phyloP scores from a whole-genome alignment of 1,140 invertebrate species.

The Octopus bimaculoides region DNA sequence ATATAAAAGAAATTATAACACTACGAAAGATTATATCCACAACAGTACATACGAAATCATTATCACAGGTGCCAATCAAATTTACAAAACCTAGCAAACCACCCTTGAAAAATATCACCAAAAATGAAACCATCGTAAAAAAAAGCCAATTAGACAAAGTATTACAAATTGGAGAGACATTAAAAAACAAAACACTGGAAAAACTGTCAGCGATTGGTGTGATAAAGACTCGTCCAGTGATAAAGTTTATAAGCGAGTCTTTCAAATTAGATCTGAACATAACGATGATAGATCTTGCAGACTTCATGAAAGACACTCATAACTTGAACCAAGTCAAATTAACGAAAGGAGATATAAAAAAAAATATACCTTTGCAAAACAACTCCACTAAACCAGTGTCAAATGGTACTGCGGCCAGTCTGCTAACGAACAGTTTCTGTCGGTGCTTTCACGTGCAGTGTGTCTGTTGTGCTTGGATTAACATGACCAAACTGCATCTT shows the following conservation, averaged over 20 bases:
- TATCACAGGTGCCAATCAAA: conserved; percentile 9
- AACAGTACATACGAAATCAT: not conserved
- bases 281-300: conserved; percentile 40
- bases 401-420: not conserved
- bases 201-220: conserved; percentile 43
- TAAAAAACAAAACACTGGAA: conserved; percentile 47
- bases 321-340: conserved; percentile 8
- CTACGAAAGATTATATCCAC: conserved; percentile 11
- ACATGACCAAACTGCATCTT: conserved; percentile 39
- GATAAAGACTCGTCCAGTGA: conserved; percentile 27
- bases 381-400: not conserved
- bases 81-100: conserved; percentile 13
- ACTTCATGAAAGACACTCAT: conserved; percentile 10
- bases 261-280: conserved; percentile 42
- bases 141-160: conserved; percentile 33
- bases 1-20: not conserved
- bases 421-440: conserved; percentile 28
- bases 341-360: not conserved
- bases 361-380: not conserved
- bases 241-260: conserved; percentile 33
- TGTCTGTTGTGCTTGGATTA: conserved; percentile 42
- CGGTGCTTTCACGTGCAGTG: conserved; percentile 45
- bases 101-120: conserved; percentile 18
- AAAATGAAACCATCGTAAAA: conserved; percentile 24
- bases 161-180: conserved; percentile 32